Evolutionary conservation across 2,888 invertebrate genomes (phyloP).

Genomic region (Mantis religiosa): DNA sequence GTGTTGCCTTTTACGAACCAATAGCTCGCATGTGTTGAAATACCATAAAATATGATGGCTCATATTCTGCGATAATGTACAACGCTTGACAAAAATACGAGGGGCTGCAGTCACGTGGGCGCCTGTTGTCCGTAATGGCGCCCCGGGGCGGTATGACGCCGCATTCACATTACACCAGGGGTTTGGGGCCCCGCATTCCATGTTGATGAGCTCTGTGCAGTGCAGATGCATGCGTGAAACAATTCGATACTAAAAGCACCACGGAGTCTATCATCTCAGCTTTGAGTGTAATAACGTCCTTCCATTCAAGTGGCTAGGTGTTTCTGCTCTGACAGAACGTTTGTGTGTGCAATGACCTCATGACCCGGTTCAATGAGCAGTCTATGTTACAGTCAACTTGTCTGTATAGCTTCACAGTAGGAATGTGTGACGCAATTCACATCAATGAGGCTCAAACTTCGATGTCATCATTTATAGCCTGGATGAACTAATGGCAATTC

Average conservation of each 20-base stretch:
- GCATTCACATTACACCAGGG: neutral
- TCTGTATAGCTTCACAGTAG: neutral
- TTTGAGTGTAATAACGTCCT: neutral
- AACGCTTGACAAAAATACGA: neutral
- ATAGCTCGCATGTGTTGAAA: neutral
- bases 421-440: no score
- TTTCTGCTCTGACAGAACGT: neutral
- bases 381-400: neutral
- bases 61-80: neutral
- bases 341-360: neutral
- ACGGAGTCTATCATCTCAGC: neutral
- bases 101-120: neutral
- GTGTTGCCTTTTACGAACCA: neutral
- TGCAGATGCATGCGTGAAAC: neutral
- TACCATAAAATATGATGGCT: neutral
- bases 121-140: constrained; percentile 23
- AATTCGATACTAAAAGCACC: neutral
- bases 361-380: neutral
- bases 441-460: no score
- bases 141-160: neutral
- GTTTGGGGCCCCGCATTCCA: neutral
- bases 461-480: no score
- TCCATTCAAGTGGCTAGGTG: neutral
- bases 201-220: neutral
- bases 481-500: no score